Percentiles rank a stretch among this genome's conserved stretches.
phyloP scores from a whole-genome alignment of 2,888 invertebrate species.

The Smittia sp. region DNA sequence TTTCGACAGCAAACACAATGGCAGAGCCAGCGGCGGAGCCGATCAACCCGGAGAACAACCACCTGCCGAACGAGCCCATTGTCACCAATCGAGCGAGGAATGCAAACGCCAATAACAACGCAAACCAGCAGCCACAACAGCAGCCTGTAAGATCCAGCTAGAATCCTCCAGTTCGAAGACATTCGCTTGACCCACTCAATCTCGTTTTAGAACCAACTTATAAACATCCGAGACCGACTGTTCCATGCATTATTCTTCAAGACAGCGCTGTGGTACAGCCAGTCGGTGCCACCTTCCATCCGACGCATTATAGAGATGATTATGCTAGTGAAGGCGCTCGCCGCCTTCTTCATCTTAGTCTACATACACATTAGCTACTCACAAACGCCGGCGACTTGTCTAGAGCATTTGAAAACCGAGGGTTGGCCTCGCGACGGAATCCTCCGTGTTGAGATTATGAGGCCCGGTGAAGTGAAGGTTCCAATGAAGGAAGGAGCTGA shows the following conservation, averaged over 20 bases:
- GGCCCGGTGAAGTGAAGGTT: constrained; percentile 45
- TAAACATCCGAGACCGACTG: constrained; percentile 84
- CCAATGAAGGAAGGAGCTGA: constrained; percentile 22
- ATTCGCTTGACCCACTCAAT: not conserved
- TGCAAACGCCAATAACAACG: not conserved
- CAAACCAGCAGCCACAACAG: not conserved
- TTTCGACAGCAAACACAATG: not conserved
- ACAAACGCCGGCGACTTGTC: constrained; percentile 86
- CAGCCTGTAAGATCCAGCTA: constrained; percentile 13
- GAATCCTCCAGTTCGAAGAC: not conserved
- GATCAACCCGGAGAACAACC: constrained; percentile 26
- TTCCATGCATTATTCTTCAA: constrained; percentile 95
- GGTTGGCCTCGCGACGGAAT: constrained; percentile 94
- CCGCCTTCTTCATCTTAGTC: constrained; percentile 84
- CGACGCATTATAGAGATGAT: constrained; percentile 49
- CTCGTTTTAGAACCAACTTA: constrained; percentile 66
- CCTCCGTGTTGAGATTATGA: constrained; percentile 76
- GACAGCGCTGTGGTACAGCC: constrained; percentile 86
- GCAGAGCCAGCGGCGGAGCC: not conserved
- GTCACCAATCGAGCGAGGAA: constrained; percentile 16
- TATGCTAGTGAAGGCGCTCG: constrained; percentile 63
- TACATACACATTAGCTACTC: constrained; percentile 96
- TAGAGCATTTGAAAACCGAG: constrained; percentile 79
- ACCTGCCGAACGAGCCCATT: not conserved
- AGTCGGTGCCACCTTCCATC: constrained; percentile 70